Evolutionary conservation across 2,888 invertebrate species (phyloP).

Genomic region (Onchidella celtica): DNA sequence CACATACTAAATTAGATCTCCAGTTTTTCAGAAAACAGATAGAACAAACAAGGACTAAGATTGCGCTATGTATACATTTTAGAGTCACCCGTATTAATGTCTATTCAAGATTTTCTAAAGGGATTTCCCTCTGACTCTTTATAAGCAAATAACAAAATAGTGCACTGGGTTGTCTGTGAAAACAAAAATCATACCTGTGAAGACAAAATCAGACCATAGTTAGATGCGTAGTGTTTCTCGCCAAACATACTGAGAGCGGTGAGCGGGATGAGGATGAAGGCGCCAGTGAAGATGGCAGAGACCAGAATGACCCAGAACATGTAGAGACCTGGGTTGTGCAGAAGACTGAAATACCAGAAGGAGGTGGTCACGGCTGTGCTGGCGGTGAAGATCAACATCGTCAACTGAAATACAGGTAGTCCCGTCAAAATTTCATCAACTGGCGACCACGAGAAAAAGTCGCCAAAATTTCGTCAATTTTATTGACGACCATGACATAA

Average conservation of each 20-base stretch:
- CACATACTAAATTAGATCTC: no score
- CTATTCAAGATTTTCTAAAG: background rate
- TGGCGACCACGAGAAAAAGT: no score
- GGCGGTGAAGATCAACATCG: constrained; percentile 42
- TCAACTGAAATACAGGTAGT: constrained; percentile 42
- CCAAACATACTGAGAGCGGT: constrained; percentile 49
- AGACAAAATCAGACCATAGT: constrained; percentile 51
- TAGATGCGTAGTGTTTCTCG: constrained; percentile 49
- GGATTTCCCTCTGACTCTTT: no score
- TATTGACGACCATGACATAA: no score
- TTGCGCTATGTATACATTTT: background rate
- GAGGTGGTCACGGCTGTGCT: constrained; percentile 32
- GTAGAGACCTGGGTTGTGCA: constrained; percentile 46
- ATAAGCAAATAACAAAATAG: no score
- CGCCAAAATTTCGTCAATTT: no score
- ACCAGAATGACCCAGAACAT: constrained; percentile 46
- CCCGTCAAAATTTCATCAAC: no score
- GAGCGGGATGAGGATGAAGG: constrained; percentile 52
- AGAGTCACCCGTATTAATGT: no score
- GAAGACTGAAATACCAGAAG: constrained; percentile 46
- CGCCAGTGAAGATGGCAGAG: constrained; percentile 45
- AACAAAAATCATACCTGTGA: constrained; percentile 52
- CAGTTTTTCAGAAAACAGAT: no score
- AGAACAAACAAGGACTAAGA: no score
- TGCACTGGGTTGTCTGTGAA: no score